Evolutionary conservation across 2,113 vertebrate genomes (phyloP), one percentile per base, ranked within the genome.

Genomic region (Cyprinus carpio): DNA sequence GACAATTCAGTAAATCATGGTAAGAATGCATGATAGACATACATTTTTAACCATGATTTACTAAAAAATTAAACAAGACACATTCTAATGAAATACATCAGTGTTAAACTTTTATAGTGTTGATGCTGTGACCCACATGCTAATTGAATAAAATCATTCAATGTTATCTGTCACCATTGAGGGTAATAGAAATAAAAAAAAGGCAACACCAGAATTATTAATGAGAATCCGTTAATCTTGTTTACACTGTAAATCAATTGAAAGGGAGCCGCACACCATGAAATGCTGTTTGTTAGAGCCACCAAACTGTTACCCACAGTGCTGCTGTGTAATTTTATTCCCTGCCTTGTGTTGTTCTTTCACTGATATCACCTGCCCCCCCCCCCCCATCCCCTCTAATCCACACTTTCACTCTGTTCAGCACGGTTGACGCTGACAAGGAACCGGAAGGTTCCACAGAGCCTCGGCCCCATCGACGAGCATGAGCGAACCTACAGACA

Each of bases 361-460:
- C 71, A 54, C 82, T 82, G 16, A 79, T 82, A 23, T 77, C 78
- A 75, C 72, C 69, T 65, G 27, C 79, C 10, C 72, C 75, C 58
- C n/a, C 23, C 79, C 10, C 72, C 56, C 16, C 8, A 74, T 60
- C 64, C 40, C 51, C 79, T 83, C 85, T 74, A 78, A 86, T 84
- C 54, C 81, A 16, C 71, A 64, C 77, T 88, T 86, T 88, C 72
- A 56, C 82, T 87, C 76, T 89, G 74, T 90, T 84, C 84, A 90
- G 89, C 85, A 84, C 89, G 56, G 86, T 87, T 89, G 88, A 86
- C 86, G 87, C 86, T 89, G 79, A 87, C 75, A 85, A 88, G 89
- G 89, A 90, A 90, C 88, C 87, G 54, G 87, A 85, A 85, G 87
- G 88, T 89, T 89, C 88, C 89, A 23, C 84, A 67, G 88, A 86